A percentile compares a stretch with the other conserved stretches of the same genome.
Conservation (phyloP, 2,797 vertebrate species). For the Spondyliosoma cantharus region DNA sequence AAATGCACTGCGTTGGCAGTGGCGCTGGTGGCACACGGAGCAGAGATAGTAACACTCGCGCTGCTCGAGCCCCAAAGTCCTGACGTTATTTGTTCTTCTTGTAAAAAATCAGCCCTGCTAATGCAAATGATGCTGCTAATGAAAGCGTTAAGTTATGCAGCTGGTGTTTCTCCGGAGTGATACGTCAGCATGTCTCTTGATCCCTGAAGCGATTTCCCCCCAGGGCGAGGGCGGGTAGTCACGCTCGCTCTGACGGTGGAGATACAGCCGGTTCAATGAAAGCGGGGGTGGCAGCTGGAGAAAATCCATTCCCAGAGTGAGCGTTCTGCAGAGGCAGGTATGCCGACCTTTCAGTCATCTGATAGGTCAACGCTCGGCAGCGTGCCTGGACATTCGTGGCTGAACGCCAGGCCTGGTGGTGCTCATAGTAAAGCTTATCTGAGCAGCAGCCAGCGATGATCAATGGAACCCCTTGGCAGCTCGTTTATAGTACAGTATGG, state of each 20-base stretch:
- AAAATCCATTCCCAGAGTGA: slow-evolving; percentile 85
- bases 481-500: slow-evolving; percentile 73
- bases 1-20: slow-evolving; percentile 4
- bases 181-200: slow-evolving; percentile 82
- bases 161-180: slow-evolving; percentile 72
- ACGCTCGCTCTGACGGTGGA: slow-evolving; percentile 69
- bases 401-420: slow-evolving; percentile 66
- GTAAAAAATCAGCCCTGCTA: slow-evolving; percentile 55
- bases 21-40: slow-evolving; percentile 2
- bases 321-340: slow-evolving; percentile 85
- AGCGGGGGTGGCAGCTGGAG: slow-evolving; percentile 77
- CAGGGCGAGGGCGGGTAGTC: slow-evolving; percentile 68
- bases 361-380: slow-evolving; percentile 81
- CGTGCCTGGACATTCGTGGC: slow-evolving; percentile 77
- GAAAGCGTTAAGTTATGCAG: slow-evolving; percentile 76
- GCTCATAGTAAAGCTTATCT: slow-evolving; percentile 81
- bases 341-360: slow-evolving; percentile 83
- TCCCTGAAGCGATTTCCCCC: slow-evolving; percentile 76
- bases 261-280: slow-evolving; percentile 77
- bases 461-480: slow-evolving; percentile 79
- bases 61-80: slow-evolving; percentile 22
- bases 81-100: slow-evolving; percentile 39
- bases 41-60: slow-evolving; percentile 1
- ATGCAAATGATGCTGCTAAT: slow-evolving; percentile 75
- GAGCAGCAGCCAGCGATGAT: slow-evolving; percentile 79